Base-by-base conservation (phyloP, 2,888 invertebrate species). In the Andrena haemorrhoa region DNA sequence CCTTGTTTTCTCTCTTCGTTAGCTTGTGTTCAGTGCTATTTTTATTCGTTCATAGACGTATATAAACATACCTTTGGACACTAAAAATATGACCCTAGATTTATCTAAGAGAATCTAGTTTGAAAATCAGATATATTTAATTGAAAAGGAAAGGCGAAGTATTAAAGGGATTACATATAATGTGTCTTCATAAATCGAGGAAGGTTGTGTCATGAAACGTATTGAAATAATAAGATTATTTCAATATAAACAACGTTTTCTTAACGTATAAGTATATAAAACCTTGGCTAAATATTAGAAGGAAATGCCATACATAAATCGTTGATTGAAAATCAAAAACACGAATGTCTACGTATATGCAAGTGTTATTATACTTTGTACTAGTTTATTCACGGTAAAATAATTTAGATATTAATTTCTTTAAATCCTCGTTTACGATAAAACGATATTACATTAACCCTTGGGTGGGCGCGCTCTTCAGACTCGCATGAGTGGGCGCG, bases 281-380 rank as follows among this genome's bases (percentile, higher is more conserved):
- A 47, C 2, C 47, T 53, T 63, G 26, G n/a, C 33, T n/a, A 26
- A 60, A 31, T 20, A 66, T 60, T 60, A 2, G 10, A 60, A 66
- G 56, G 16, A 16, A 66, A 77, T 75, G 60, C 60, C 75, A 77
- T 77, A 75, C 10, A n/a, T 75, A 31, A 41, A 63, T 35, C 51
- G 23, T 51, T 75, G 23, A 51, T 41, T 35, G n/a, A 75, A 66
- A 79, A 79, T 77, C 33, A 76, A 75, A 75, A 69, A 31, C 12
- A 26, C 4, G 33, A 63, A 49, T 58, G 20, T 47, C 23, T 64
- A 65, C 16, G 20, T 20, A 41, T 65, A 65, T 23, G 31, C 29
- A 49, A 56, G 10, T 41, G 23, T 23, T 60, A 29, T 53, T 16
- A 16, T 64, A 60, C 10, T 41, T 60, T 53, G n/a, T 53, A 78